These are phyloP conservation scores for Drosophila lowei DNA, from an alignment of 1,140 invertebrate genomes.

Conservation along the genomic window DNA sequence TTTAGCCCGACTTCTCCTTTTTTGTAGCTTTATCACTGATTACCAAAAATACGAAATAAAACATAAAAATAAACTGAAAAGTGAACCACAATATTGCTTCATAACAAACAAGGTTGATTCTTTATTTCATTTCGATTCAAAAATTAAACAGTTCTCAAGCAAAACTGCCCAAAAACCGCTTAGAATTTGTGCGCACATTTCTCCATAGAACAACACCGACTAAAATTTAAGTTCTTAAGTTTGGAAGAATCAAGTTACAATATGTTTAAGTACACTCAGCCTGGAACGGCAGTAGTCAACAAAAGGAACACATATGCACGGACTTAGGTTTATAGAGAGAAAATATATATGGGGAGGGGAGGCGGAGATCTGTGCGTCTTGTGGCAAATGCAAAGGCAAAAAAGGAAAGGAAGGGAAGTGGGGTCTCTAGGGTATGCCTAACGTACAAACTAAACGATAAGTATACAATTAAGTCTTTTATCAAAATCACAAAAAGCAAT, in stretches of 20 bases:
- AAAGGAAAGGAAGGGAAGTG: slow-evolving; percentile 1
- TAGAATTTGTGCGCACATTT: slow-evolving; percentile 36
- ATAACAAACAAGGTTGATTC: slow-evolving; percentile 74
- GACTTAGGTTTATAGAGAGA: slow-evolving; percentile 31
- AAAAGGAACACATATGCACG: slow-evolving; percentile 41
- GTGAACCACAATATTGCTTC: slow-evolving; percentile 5
- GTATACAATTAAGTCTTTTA: slow-evolving; percentile 79
- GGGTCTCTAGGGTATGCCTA: slow-evolving; percentile 34
- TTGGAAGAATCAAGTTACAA: slow-evolving; percentile 19
- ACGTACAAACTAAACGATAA: slow-evolving; percentile 72
- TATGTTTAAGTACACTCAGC: slow-evolving; percentile 44
- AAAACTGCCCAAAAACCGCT: slow-evolving; percentile 26
- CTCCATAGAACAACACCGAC: slow-evolving; percentile 13
- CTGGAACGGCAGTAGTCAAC: slow-evolving; percentile 39
- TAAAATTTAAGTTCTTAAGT: background rate
- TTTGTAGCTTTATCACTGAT: background rate
- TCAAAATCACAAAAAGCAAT: slow-evolving; percentile 73
- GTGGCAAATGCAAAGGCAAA: too few relatives aligned
- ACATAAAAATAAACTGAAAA: background rate
- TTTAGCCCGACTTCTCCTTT: too few relatives aligned
- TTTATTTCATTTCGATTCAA: slow-evolving; percentile 38
- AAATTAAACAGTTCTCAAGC: slow-evolving; percentile 42
- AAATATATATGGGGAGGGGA: slow-evolving; percentile 13
- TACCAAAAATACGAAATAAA: background rate
- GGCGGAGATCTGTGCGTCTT: slow-evolving; percentile 45